phyloP scores from a whole-genome alignment of 2,797 vertebrate genomes.

The Notamacropus eugenii region DNA sequence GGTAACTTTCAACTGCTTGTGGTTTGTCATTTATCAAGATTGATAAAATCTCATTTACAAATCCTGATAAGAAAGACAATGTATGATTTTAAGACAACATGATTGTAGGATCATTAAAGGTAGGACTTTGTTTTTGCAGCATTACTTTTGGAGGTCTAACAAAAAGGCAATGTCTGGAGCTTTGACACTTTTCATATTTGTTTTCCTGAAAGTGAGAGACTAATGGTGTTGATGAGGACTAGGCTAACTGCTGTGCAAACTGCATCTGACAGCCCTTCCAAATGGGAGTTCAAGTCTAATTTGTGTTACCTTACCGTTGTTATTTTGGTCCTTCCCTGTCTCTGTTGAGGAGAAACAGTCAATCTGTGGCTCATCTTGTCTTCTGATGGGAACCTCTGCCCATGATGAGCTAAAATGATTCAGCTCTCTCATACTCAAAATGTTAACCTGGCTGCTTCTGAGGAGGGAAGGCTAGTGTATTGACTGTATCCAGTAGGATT shows the following conservation, averaged over 20 bases:
- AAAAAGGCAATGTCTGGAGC: slow-evolving; percentile 1
- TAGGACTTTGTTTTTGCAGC: background rate
- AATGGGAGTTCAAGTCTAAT: slow-evolving; percentile 47
- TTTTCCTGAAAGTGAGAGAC: slow-evolving; percentile 36
- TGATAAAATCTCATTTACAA: background rate
- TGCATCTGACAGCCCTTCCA: background rate
- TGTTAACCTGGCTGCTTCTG: slow-evolving; percentile 35
- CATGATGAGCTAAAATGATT: slow-evolving; percentile 48
- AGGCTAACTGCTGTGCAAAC: background rate
- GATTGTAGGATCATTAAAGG: background rate
- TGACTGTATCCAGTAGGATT: background rate
- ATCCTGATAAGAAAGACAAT: background rate
- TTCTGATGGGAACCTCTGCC: slow-evolving; percentile 30
- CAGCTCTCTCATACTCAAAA: slow-evolving; percentile 34
- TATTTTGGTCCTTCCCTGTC: slow-evolving; percentile 20
- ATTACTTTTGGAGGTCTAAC: slow-evolving; percentile 33
- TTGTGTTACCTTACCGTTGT: background rate
- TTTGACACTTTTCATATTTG: slow-evolving; percentile 25
- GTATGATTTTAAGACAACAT: background rate
- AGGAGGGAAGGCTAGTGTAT: background rate
- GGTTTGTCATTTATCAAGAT: background rate
- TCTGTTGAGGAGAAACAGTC: slow-evolving; percentile 4
- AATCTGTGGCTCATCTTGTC: slow-evolving; percentile 33
- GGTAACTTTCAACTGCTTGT: background rate
- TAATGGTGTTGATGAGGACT: background rate